Base-by-base conservation (phyloP, 2,888 invertebrate genomes). In the Leucophenga montana region DNA sequence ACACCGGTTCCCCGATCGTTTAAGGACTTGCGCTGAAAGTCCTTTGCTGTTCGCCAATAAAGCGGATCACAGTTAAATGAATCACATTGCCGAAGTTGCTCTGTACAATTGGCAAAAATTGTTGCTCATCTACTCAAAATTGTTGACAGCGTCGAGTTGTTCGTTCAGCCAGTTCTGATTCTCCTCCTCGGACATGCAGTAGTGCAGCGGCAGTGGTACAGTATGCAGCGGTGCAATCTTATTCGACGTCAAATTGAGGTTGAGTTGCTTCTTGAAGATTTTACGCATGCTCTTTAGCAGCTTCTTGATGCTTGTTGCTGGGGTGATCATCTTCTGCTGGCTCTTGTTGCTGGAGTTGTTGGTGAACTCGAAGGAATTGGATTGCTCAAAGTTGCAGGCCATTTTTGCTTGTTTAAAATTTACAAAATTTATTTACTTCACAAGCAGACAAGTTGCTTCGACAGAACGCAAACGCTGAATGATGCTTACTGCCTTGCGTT, bases 151-250 rank as follows among this genome's bases (percentile, higher is more conserved):
- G 22, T 74, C 77, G 20, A 68, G 59, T 73, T 73, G 73, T 67
- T 76, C 76, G 61, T 76, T 77, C 67, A 74, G 61, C 66, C 71
- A 72, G 65, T 77, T 77, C 62, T 76, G 75, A 61, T 74, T 66
- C 71, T 77, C 76, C 56, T 76, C 76, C 61, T 77, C 73, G 50
- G 74, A 69, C 72, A 71, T 56, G 56, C 75, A 75, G 27, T 71
- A 67, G 44, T 67, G 57, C 1, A 59, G 59, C 48, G 11, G 3
- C n/a, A 16, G 14, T 8, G 39, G 8, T 46, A 18, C 39, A 62
- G 20, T 14, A 0, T 14, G 27, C 11, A 59, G 27, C 31, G 57
- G 39, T 1, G 18, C 14, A 14, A 33, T 11, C 16, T 62, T 62
- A 39, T 39, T 39, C 39, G 39, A 39, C 1, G 39, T 1, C 39